Evolutionary conservation across 1,140 invertebrate species (phyloP).

Genomic region (Zaprionus camerounensis): DNA sequence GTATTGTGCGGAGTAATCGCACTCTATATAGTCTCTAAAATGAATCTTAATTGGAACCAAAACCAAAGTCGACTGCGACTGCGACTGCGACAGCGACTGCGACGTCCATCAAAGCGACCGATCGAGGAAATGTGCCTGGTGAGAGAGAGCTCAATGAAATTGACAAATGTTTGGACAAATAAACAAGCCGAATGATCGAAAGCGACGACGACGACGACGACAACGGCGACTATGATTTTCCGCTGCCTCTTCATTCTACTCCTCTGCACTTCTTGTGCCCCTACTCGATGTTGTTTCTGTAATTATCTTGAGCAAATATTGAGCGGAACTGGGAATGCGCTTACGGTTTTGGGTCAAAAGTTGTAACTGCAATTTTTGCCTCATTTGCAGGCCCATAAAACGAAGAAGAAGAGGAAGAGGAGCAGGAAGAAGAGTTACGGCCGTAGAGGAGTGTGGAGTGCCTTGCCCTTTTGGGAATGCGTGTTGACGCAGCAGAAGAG

Average conservation of each 20-base stretch:
- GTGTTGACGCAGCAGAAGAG: slow-evolving; percentile 40
- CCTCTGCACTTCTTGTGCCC: not conserved
- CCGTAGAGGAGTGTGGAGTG: slow-evolving; percentile 42
- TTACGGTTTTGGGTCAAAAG: slow-evolving; percentile 72
- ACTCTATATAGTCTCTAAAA: slow-evolving; percentile 40
- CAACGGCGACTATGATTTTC: slow-evolving; percentile 21
- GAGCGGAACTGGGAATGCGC: slow-evolving; percentile 31
- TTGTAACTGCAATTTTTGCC: slow-evolving; percentile 61
- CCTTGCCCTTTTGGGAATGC: slow-evolving; percentile 77
- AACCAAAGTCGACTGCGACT: slow-evolving; percentile 39
- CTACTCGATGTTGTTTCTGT: slow-evolving; percentile 64
- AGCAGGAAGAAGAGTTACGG: slow-evolving; percentile 22
- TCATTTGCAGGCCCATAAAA: slow-evolving; percentile 61
- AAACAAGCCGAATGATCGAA: slow-evolving; percentile 70
- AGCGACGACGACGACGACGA: slow-evolving; percentile 2
- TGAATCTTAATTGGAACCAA: slow-evolving; percentile 80
- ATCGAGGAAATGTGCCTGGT: slow-evolving; percentile 65
- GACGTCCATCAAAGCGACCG: slow-evolving; percentile 61
- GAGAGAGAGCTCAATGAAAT: slow-evolving; percentile 78
- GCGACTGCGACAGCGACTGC: not conserved
- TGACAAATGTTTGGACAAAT: slow-evolving; percentile 82
- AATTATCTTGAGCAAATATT: slow-evolving; percentile 77
- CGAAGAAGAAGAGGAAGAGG: not conserved
- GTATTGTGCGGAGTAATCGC: slow-evolving; percentile 43
- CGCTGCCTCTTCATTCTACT: slow-evolving; percentile 12